Evolutionary conservation across 2,113 vertebrate species (phyloP).

Genomic region (Petromus typicus): DNA sequence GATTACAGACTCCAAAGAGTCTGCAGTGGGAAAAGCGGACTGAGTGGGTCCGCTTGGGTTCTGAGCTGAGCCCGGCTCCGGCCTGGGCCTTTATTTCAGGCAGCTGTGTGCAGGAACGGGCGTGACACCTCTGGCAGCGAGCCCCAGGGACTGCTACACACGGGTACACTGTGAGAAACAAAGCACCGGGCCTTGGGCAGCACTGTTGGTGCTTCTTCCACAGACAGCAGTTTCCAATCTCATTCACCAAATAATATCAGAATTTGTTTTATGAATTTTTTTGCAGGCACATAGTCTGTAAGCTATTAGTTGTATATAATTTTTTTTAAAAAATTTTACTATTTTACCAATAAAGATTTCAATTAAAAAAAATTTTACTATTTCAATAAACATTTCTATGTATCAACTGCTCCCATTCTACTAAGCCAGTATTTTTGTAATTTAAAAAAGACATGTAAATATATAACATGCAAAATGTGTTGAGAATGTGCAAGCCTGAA

Average conservation of each 20-base stretch:
- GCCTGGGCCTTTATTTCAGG: background rate
- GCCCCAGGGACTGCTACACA: background rate
- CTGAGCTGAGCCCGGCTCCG: background rate
- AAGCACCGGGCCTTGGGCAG: too few species aligned
- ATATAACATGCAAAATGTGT: background rate
- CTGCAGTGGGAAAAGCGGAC: background rate
- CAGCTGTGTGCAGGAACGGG: background rate
- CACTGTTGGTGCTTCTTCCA: background rate
- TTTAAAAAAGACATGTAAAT: background rate
- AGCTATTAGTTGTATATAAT: slow-evolving; percentile 16
- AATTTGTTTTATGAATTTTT: slow-evolving; percentile 37
- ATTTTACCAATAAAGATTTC: too few species aligned
- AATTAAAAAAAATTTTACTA: background rate
- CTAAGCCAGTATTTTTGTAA: slow-evolving; percentile 46
- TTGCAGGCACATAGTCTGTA: background rate
- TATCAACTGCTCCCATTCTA: slow-evolving; percentile 37
- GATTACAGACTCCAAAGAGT: background rate
- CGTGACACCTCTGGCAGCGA: background rate
- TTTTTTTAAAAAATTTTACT: too few species aligned
- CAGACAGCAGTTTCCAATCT: background rate
- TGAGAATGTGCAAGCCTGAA: background rate
- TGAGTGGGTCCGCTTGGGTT: too few species aligned
- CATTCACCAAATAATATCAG: background rate
- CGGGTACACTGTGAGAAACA: slow-evolving; percentile 21
- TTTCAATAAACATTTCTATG: slow-evolving; percentile 28